phyloP scores from a whole-genome alignment of 2,888 invertebrate genomes.

The Himalopsyche japonica region DNA sequence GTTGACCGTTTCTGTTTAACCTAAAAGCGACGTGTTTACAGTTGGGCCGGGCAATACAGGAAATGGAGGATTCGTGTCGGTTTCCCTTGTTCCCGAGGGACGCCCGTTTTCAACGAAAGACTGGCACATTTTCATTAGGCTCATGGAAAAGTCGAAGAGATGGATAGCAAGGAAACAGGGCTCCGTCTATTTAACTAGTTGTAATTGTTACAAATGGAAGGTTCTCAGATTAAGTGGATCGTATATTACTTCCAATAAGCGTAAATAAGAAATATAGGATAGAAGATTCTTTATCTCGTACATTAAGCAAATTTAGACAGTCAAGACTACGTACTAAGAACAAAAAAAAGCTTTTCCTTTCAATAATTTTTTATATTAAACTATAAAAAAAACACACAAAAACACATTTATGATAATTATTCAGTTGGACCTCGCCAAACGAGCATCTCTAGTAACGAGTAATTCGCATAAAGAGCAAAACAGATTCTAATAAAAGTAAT shows the following conservation, averaged over 20 bases:
- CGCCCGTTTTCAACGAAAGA: not conserved
- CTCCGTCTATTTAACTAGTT: not conserved
- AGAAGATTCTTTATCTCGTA: no score
- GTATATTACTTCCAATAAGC: not conserved
- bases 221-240: not conserved
- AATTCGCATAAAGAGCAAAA: no score
- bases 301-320: no score
- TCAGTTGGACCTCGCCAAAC: no score
- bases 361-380: no score
- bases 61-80: not conserved
- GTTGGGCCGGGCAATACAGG: not conserved
- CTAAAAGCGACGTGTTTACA: not conserved
- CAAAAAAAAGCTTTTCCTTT: no score
- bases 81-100: not conserved
- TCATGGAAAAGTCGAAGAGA: not conserved
- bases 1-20: not conserved
- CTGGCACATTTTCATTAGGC: not conserved
- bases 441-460: no score
- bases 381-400: no score
- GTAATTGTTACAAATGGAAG: not conserved
- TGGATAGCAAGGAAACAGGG: not conserved
- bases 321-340: no score
- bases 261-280: not conserved
- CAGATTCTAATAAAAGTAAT: no score
- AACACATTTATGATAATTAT: no score